A percentile compares a stretch with the other conserved stretches of the same genome.
phyloP scores from a whole-genome alignment of 2,113 vertebrate genomes.

The Tragelaphus scriptus region DNA sequence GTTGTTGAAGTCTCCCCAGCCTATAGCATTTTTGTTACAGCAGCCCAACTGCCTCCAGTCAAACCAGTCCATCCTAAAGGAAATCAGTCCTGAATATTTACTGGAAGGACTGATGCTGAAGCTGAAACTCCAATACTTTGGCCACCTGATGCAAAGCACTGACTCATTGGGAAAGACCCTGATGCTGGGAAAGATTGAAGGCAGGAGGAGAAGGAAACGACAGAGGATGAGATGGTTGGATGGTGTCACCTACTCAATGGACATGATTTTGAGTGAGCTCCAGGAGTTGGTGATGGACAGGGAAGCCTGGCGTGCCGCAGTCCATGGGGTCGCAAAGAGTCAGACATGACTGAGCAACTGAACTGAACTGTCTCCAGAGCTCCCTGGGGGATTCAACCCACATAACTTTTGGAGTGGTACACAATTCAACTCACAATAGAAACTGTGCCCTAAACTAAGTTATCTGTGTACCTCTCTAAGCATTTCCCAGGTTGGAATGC shows the following conservation, averaged over 20 bases:
- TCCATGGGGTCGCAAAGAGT: neutral
- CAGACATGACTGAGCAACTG: accelerated
- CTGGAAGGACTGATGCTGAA: neutral
- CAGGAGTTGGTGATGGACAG: neutral
- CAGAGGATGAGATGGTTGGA: neutral
- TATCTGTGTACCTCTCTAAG: neutral
- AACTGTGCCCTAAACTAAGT: neutral
- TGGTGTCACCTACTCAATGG: neutral
- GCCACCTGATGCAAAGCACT: neutral
- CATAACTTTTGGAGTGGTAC: neutral
- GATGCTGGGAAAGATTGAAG: neutral
- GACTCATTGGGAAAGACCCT: neutral
- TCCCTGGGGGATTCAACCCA: neutral
- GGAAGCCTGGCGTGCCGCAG: neutral
- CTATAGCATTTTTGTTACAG: neutral
- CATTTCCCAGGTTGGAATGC: neutral
- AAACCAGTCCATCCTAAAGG: neutral
- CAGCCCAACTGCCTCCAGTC: neutral
- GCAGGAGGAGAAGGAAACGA: accelerated
- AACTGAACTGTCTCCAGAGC: neutral
- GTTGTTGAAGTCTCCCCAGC: neutral
- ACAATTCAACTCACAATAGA: neutral
- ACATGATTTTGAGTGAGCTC: neutral
- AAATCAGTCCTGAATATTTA: neutral
- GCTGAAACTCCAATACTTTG: neutral